Conservation (phyloP, 1,140 invertebrate genomes). For the Calephelis nemesis region DNA sequence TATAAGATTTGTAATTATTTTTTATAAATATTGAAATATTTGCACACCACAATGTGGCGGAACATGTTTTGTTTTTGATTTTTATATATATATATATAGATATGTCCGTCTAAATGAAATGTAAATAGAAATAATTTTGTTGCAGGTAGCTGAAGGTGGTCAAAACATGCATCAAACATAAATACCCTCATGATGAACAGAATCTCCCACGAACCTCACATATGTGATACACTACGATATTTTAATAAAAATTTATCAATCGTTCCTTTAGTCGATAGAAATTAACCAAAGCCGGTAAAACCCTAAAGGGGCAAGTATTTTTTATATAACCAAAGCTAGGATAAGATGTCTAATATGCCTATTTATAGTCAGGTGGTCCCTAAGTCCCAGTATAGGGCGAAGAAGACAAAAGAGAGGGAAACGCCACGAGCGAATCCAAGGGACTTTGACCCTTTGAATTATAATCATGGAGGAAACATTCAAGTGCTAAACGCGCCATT, state of each 20-base stretch:
- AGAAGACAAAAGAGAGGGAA: conserved; percentile 35
- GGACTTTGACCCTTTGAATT: conserved; percentile 71
- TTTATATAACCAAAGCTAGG: conserved; percentile 66
- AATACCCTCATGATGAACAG: conserved; percentile 24
- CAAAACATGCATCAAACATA: background rate
- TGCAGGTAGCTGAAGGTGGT: background rate
- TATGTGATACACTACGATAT: conserved; percentile 38
- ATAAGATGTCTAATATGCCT: conserved; percentile 73
- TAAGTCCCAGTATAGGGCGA: conserved; percentile 62
- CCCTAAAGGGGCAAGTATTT: conserved; percentile 38
- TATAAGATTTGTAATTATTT: too few relatives aligned
- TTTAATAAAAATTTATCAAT: conserved; percentile 50
- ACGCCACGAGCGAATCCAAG: conserved; percentile 34
- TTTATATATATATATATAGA: too few relatives aligned
- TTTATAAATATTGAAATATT: too few relatives aligned
- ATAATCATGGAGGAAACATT: conserved; percentile 74
- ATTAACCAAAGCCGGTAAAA: conserved; percentile 52
- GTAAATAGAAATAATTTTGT: background rate
- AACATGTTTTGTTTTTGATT: too few relatives aligned
- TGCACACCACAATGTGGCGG: too few relatives aligned
- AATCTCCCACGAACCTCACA: conserved; percentile 50
- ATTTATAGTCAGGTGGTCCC: conserved; percentile 77
- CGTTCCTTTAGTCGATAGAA: conserved; percentile 61
- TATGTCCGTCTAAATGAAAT: background rate
- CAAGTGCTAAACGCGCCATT: conserved; percentile 49